These are phyloP conservation scores for Minunthozetes semirufus DNA, from an alignment of 2,888 invertebrate species.

Conservation along the genomic window DNA sequence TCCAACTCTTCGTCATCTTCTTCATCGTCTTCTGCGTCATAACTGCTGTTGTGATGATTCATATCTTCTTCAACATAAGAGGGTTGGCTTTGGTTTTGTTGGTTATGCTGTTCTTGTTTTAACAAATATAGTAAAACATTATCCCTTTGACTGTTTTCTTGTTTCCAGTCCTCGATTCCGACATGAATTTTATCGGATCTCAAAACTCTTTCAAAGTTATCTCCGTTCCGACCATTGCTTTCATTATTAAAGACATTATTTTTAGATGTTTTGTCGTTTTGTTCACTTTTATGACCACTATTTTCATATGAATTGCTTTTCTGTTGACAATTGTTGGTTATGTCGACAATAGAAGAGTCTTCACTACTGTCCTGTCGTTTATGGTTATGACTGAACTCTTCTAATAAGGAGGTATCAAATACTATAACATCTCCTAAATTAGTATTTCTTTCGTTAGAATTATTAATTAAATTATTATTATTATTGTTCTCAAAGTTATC, in stretches of 20 bases:
- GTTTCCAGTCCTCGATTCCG: conserved; percentile 33
- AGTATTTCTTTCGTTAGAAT: neutral
- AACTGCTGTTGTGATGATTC: conserved; percentile 29
- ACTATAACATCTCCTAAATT: conserved; percentile 34
- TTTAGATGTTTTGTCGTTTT: neutral
- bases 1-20: conserved; percentile 34
- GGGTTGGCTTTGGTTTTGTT: conserved; percentile 12
- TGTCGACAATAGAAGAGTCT: neutral
- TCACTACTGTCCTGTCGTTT: conserved; percentile 7
- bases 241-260: neutral
- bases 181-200: conserved; percentile 22
- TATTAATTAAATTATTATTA: neutral
- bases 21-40: conserved; percentile 34
- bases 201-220: neutral
- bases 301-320: too few species aligned
- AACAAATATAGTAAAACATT: conserved; percentile 20
- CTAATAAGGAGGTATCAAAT: conserved; percentile 29
- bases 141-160: neutral
- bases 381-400: conserved; percentile 32
- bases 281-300: neutral
- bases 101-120: conserved; percentile 20
- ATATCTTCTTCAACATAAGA: neutral
- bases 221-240: neutral
- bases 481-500: neutral
- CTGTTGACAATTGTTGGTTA: conserved; percentile 4